These are phyloP conservation scores for Neria commutata DNA, from an alignment of 2,888 invertebrate genomes.

Conservation along the genomic window DNA sequence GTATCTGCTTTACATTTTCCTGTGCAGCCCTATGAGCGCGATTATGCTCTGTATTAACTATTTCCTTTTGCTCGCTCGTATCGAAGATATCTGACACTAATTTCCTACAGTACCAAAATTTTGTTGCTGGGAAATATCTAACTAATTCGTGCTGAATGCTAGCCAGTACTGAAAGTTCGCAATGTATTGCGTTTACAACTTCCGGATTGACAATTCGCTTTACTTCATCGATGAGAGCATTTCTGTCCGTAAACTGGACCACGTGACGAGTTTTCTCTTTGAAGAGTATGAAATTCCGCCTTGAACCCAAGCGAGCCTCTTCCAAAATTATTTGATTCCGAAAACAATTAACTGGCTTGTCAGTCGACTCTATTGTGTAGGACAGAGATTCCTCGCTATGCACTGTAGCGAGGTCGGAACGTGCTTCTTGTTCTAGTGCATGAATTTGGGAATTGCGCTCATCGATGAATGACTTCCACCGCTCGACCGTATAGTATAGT, in stretches of 20 bases:
- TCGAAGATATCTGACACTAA: conserved; percentile 11
- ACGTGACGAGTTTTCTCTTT: conserved; percentile 10
- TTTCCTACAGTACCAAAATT: conserved; percentile 2
- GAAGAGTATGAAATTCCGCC: conserved; percentile 10
- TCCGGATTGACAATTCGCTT: conserved; percentile 3
- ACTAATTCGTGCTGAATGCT: conserved; percentile 1
- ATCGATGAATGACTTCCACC: no score
- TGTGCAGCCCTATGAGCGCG: conserved; percentile 18
- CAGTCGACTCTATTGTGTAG: conserved; percentile 8
- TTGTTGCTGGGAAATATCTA: neutral
- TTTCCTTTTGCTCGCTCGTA: conserved; percentile 19
- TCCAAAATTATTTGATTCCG: conserved; percentile 16
- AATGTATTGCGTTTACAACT: conserved; percentile 14
- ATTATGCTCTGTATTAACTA: conserved; percentile 14
- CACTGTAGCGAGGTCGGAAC: conserved; percentile 14
- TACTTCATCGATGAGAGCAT: conserved; percentile 3
- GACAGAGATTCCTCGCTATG: conserved; percentile 25
- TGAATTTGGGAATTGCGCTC: no score
- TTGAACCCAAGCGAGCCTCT: neutral
- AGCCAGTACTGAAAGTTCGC: neutral
- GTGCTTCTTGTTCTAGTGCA: conserved; percentile 14
- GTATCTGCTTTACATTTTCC: conserved; percentile 16
- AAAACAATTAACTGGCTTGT: conserved; percentile 23
- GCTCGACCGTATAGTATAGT: no score
- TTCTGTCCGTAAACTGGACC: neutral